phyloP scores from a whole-genome alignment of 2,888 invertebrate genomes.

The Cryptophagus acutangulus region DNA sequence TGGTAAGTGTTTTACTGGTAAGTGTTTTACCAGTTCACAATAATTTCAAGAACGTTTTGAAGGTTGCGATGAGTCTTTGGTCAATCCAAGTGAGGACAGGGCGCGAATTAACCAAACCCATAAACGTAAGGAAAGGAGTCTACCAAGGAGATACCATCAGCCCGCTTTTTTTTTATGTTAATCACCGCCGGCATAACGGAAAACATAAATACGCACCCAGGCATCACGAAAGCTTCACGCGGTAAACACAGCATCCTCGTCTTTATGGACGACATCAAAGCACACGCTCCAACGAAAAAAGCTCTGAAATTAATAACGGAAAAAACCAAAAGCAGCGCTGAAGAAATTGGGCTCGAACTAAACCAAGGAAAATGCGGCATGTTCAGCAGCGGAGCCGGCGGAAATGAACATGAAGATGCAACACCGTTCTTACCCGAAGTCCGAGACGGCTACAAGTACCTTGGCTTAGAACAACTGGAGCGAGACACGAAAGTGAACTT shows the following conservation, averaged over 20 bases:
- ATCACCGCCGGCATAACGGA: background rate
- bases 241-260: constrained; percentile 8
- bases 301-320: constrained; percentile 11
- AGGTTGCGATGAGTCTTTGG: constrained; percentile 11
- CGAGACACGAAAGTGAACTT: constrained; percentile 12
- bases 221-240: constrained; percentile 4
- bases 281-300: constrained; percentile 7
- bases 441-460: constrained; percentile 14
- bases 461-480: constrained; percentile 14
- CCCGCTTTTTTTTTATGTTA: background rate
- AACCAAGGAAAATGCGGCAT: constrained; percentile 15
- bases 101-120: background rate
- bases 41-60: constrained; percentile 5
- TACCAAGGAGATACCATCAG: background rate
- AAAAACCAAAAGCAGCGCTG: background rate
- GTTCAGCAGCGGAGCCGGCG: background rate
- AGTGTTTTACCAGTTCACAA: constrained; percentile 14
- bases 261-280: constrained; percentile 17
- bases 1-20: constrained; percentile 16
- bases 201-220: background rate
- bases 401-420: background rate
- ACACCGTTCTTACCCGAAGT: constrained; percentile 4
- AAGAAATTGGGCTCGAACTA: constrained; percentile 13
- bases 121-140: background rate
- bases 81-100: constrained; percentile 1